Evolutionary conservation across 2,113 vertebrate species (phyloP), one percentile per base, ranked within the genome.

Genomic region (Cinclus cinclus): DNA sequence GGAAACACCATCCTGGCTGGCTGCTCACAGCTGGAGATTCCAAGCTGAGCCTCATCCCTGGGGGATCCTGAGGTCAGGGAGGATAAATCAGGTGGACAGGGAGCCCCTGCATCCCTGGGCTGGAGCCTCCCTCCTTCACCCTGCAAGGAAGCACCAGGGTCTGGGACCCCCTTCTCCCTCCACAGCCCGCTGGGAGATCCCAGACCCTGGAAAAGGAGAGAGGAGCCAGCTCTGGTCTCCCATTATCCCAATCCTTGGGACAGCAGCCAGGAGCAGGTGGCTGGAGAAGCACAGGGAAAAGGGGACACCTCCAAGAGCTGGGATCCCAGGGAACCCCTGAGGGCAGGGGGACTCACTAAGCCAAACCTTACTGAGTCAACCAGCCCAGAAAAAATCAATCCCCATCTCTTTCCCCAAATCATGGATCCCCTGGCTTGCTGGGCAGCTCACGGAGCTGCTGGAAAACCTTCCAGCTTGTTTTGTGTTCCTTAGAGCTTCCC

Each of bases 1-100:
- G 35, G 35, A 37, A 37, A 37, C 35, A 37, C 7, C 35, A 37
- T 37, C 78, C 80, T 4, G 39, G 18, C 15, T 4, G n/a, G 37
- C 60, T n/a, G 59, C 44, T 63, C 5, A 1, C 37, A 8, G 53
- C 69, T 10, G 39, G 33, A 31, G 46, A 18, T 10, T 1, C 13
- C 0, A 1, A 27, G 56, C 0, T 1, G 8, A 6, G 13, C 50
- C 53, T n/a, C 7, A 0, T 3, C 27, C 37, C 31, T 0, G 2
- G 7, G 0, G 27, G 12, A 46, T 13, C 9, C 47, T 3, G 31
- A 74, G 75, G 10, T 24, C 23, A 10, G 20, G 31, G 31, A 58
- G 76, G 70, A 44, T 11, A 19, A 55, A 60, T 2, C 0, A 2
- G 33, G 70, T 1, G 46, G 42, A 17, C 3, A 11, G 21, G 16